Evolutionary conservation across 2,113 vertebrate genomes (phyloP).

Genomic region (Trachemys scripta): DNA sequence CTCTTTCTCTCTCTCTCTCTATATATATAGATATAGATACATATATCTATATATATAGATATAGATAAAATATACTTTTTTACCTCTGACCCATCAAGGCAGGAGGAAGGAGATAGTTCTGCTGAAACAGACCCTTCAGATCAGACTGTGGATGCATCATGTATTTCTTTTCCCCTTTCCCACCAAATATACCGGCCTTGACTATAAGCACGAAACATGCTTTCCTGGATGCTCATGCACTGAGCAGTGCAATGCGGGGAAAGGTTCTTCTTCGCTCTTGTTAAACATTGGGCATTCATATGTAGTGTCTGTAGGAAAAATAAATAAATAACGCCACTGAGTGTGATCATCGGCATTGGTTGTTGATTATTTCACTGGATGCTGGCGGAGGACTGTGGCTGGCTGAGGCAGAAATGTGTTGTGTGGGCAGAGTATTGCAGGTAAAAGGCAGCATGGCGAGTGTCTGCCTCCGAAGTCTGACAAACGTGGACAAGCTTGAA

Average conservation of each 20-base stretch:
- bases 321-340: conserved; percentile 47
- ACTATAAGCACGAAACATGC: conserved; percentile 46
- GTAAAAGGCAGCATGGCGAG: not conserved
- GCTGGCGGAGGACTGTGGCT: not conserved
- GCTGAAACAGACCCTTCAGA: conserved; percentile 54
- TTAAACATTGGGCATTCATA: conserved; percentile 22
- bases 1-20: too few species aligned
- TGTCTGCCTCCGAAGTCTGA: conserved; percentile 19
- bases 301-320: not conserved
- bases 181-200: conserved; percentile 25
- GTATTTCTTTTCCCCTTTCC: conserved; percentile 2
- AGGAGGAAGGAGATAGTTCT: conserved; percentile 68
- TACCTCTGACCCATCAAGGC: conserved; percentile 54
- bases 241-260: not conserved
- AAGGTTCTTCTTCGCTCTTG: conserved; percentile 10
- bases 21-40: too few species aligned
- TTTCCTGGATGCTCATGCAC: conserved; percentile 36
- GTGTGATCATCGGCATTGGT: not conserved
- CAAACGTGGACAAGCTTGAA: not conserved
- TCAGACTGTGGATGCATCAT: conserved; percentile 18
- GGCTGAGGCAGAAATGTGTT: conserved; percentile 31
- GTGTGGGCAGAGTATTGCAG: conserved; percentile 22
- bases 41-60: too few species aligned
- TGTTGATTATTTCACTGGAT: not conserved
- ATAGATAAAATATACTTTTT: conserved; percentile 10